Evolutionary conservation across 2,888 invertebrate genomes (phyloP).

Genomic region (Lasioglossum morio): DNA sequence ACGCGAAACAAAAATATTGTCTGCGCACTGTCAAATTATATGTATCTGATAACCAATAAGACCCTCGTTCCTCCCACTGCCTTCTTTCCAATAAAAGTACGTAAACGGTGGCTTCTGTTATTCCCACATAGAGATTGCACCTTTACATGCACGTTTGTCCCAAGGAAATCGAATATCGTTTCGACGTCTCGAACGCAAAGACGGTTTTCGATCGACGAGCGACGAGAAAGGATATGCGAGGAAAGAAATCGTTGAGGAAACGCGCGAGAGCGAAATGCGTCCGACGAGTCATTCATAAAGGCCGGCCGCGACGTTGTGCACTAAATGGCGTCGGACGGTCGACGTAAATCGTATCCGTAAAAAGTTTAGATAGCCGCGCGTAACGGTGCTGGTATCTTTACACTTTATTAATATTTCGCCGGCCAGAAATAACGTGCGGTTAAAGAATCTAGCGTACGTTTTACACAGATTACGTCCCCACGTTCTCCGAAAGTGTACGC

Average conservation of each 20-base stretch:
- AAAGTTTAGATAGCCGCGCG: conserved; percentile 50
- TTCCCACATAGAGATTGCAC: neutral
- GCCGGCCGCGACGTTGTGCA: neutral
- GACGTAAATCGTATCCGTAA: conserved; percentile 43
- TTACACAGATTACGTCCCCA: conserved; percentile 39
- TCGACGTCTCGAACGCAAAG: neutral
- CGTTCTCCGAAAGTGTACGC: conserved; percentile 47
- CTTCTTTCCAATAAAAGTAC: neutral
- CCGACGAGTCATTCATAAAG: conserved; percentile 39
- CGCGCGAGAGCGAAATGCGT: neutral
- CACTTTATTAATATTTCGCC: conserved; percentile 72
- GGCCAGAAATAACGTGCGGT: conserved; percentile 64
- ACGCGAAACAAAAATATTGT: neutral
- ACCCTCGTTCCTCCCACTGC: neutral
- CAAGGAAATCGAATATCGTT: neutral
- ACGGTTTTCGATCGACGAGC: neutral
- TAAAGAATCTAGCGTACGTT: conserved; percentile 63
- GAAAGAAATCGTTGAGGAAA: neutral
- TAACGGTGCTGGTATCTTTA: conserved; percentile 59
- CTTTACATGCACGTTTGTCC: neutral
- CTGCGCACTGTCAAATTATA: fast-evolving
- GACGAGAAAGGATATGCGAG: too few relatives aligned
- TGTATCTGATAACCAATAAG: neutral
- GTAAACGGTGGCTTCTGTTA: neutral
- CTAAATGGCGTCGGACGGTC: conserved; percentile 24